These are phyloP conservation scores for Daubentonia madagascariensis DNA, from an alignment of 2,113 vertebrate species.

Conservation along the genomic window DNA sequence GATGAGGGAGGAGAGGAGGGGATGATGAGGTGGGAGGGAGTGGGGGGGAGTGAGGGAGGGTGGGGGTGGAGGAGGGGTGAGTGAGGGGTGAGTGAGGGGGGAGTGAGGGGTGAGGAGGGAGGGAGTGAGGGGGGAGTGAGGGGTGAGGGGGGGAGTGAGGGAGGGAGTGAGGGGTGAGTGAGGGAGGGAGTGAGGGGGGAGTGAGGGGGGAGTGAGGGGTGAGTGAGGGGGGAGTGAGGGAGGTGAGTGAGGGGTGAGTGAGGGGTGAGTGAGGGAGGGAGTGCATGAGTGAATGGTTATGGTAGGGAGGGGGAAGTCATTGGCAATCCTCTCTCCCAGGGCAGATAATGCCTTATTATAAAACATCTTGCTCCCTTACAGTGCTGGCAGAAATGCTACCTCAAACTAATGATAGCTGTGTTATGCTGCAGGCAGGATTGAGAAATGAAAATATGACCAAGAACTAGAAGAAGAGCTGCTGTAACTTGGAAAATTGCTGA, in stretches of 20 bases:
- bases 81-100: not conserved
- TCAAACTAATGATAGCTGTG: constrained; percentile 17
- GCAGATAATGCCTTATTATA: not conserved
- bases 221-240: not conserved
- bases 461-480: not conserved
- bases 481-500: not conserved
- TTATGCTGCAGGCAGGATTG: not conserved
- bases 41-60: not conserved
- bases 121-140: not conserved
- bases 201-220: not conserved
- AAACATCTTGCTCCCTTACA: not conserved
- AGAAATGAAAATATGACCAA: constrained; percentile 52
- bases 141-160: not conserved
- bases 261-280: not conserved
- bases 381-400: not conserved
- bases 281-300: not conserved
- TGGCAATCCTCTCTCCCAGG: not conserved
- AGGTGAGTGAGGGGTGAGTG: no score
- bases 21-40: not conserved
- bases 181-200: not conserved
- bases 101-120: not conserved
- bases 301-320: not conserved
- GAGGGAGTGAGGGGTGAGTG: not conserved
- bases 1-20: not conserved
- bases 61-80: not conserved